Evolutionary conservation across 2,888 invertebrate genomes (phyloP), one percentile per base, ranked within the genome.

Genomic region (Oithona nana): DNA sequence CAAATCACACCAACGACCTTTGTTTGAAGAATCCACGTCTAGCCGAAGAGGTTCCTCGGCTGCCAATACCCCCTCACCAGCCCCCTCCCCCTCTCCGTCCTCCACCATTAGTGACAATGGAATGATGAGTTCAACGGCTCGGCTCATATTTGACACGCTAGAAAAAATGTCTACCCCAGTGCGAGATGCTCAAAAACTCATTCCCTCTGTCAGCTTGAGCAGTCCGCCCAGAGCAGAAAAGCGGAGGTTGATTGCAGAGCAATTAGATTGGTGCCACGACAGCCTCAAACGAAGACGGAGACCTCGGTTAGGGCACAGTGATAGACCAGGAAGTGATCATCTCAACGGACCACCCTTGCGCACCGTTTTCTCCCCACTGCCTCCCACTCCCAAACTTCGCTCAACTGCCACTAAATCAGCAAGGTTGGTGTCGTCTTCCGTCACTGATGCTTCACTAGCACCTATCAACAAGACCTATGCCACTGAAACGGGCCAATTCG

Each of bases 161-260:
- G 86, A 89, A 71, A 81, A 83, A 68, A 87, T 85, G 73, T 83
- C 86, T 0, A 84, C 88, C 1, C 87, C 89, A 0, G 73, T 88
- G 59, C 76, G 76, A 54, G 88, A 88, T 71, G 87, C 84, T 1
- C 83, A 81, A 69, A 83, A 83, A 69, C 39, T 39, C 6, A 84
- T 88, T 71, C 85, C 86, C 4, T 39, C 39, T 39, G 65, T 64
- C 8, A 39, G 39, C 16, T 6, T 16, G 6, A 39, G 39, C 39
- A n/a, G n/a, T n/a, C 39, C 39, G 39, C 49, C 59, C 8, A 20
- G 59, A 50, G 59, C 59, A 13, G 59, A 59, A 49, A 59, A 59
- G n/a, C 20, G 59, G 24, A 24, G 59, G 13, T n/a, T 49, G 13
- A 59, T 59, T 24, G 59, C 59, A 3, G 49, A 59, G 26, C 28